These are phyloP conservation scores for Diacarnus erythraeanus DNA, from an alignment of 37 sponge, comb jelly and placozoan species.

Conservation along the genomic window DNA sequence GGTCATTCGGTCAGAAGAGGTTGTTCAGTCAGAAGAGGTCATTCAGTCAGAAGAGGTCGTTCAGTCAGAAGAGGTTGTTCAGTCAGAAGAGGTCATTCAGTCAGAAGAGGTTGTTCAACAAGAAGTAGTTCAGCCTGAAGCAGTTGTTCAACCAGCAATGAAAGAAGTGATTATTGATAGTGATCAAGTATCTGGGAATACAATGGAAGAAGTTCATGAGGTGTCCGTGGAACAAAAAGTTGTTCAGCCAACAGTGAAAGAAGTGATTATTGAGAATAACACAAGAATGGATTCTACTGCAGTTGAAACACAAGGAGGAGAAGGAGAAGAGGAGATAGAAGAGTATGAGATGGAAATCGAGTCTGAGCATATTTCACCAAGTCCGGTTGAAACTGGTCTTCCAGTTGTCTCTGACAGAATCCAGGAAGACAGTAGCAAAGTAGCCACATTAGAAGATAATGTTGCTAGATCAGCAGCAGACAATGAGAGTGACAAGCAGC, in stretches of 20 bases:
- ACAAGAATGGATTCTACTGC: not conserved
- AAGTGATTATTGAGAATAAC: not conserved
- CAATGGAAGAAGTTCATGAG: not conserved
- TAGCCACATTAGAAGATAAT: not conserved
- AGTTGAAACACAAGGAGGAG: not conserved
- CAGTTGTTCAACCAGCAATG: no score
- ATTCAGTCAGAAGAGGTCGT: no score
- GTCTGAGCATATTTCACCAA: not conserved
- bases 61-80: no score
- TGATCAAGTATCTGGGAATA: no score
- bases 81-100: no score
- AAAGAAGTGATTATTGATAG: no score
- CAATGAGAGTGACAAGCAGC: not conserved
- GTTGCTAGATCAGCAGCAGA: not conserved
- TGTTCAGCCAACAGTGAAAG: not conserved
- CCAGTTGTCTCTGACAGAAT: not conserved
- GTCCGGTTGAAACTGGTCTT: not conserved
- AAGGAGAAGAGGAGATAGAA: slow-evolving; percentile 4
- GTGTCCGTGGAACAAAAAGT: not conserved
- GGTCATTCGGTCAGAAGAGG: no score
- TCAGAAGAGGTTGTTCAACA: no score
- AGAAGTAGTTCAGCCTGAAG: no score
- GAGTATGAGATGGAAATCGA: slow-evolving; percentile 46
- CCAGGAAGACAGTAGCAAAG: not conserved
- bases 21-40: no score